These are phyloP conservation scores for Esox masquinongy DNA, from an alignment of 2,797 vertebrate species.

Conservation along the genomic window DNA sequence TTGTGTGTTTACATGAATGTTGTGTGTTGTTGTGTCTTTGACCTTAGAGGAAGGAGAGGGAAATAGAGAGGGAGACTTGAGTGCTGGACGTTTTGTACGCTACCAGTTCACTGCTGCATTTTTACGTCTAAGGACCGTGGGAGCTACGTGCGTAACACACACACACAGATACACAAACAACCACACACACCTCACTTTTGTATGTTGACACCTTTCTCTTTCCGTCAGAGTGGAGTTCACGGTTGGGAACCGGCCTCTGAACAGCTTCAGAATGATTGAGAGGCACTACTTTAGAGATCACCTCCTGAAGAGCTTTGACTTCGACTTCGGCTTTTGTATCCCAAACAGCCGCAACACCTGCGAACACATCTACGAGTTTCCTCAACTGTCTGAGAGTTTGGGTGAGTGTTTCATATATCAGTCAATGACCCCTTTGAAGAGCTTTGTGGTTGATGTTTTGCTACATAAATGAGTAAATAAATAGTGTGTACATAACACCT, in stretches of 20 bases:
- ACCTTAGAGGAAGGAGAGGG: conserved; percentile 77
- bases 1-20: conserved; percentile 18
- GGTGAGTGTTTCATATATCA: conserved; percentile 74
- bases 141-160: conserved; percentile 83
- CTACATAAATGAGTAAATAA: background rate
- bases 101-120: conserved; percentile 94
- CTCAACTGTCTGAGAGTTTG: conserved; percentile 88
- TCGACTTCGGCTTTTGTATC: conserved; percentile 95
- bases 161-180: conserved; percentile 33
- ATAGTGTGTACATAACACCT: background rate
- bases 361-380: conserved; percentile 95
- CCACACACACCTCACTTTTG: conserved; percentile 8
- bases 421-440: background rate
- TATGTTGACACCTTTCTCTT: background rate
- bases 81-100: conserved; percentile 87
- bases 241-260: conserved; percentile 86
- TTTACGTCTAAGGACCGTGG: conserved; percentile 86
- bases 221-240: conserved; percentile 89
- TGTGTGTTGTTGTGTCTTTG: conserved; percentile 11
- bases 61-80: conserved; percentile 77
- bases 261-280: conserved; percentile 93
- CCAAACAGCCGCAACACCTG: conserved; percentile 93
- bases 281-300: conserved; percentile 90
- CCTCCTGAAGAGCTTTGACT: conserved; percentile 93
- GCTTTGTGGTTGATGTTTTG: background rate